A percentile compares a stretch with the other conserved stretches of the same genome.
Conservation (phyloP, 2,113 vertebrate genomes). For the Gavia stellata region DNA sequence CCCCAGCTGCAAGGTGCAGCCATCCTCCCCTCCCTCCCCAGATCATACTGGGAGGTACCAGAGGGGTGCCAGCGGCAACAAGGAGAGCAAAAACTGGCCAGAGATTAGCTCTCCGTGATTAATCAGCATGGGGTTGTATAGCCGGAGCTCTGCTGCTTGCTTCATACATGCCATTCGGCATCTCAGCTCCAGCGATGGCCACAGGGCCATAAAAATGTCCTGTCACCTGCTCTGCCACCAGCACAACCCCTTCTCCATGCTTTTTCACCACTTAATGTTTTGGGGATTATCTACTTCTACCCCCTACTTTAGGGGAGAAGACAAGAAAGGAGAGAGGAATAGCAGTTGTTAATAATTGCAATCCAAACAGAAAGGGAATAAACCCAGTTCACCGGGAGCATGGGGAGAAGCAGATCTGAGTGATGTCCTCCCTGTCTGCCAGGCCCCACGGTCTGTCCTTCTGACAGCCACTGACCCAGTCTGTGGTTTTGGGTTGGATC, state of each 20-base stretch:
- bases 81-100: neutral
- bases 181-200: neutral
- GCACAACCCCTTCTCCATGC: neutral
- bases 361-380: neutral
- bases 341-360: neutral
- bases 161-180: neutral
- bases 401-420: neutral
- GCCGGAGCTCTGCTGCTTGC: neutral
- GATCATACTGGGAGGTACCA: neutral
- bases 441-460: neutral
- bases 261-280: neutral
- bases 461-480: neutral
- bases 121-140: neutral
- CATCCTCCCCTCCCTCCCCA: neutral
- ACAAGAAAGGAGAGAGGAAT: neutral
- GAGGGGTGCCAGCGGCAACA: rapidly evolving
- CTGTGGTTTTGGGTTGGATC: neutral
- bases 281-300: neutral
- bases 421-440: neutral
- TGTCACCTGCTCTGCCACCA: neutral
- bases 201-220: neutral
- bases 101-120: neutral
- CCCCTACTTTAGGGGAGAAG: neutral
- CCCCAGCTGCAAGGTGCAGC: neutral
- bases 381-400: neutral